Conservation (phyloP, 2,888 invertebrate genomes). For the Synanthedon myopaeformis region DNA sequence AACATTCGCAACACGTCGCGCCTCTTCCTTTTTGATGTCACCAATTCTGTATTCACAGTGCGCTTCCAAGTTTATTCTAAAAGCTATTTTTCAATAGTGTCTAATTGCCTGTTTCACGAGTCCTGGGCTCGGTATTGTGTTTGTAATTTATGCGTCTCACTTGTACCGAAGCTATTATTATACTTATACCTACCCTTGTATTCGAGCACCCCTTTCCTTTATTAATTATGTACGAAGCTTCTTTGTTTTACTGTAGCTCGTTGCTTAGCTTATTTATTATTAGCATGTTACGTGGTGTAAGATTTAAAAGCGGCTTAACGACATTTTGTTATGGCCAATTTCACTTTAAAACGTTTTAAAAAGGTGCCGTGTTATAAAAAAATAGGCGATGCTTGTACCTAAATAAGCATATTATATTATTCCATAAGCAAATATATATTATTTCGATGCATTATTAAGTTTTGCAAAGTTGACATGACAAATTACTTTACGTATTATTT, state of each 20-base stretch:
- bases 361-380: too few species aligned
- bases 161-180: slow-evolving; percentile 1
- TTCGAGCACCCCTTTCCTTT: slow-evolving; percentile 1
- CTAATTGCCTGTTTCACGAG: slow-evolving; percentile 5
- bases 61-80: slow-evolving; percentile 4
- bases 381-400: too few species aligned
- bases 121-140: slow-evolving; percentile 2
- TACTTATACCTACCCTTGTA: background rate
- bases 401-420: too few species aligned
- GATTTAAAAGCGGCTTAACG: too few species aligned
- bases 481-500: too few species aligned
- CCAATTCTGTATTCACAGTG: slow-evolving; percentile 2
- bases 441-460: too few species aligned
- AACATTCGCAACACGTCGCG: slow-evolving; percentile 4
- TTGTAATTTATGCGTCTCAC: slow-evolving; percentile 1
- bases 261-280: background rate
- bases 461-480: too few species aligned
- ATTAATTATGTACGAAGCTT: slow-evolving; percentile 2
- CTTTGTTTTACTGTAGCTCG: background rate
- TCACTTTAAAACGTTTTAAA: too few species aligned
- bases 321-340: too few species aligned
- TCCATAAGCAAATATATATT: too few species aligned
- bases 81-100: slow-evolving; percentile 7
- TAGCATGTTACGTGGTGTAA: background rate
- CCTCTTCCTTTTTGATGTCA: background rate